phyloP scores from a whole-genome alignment of 1,140 invertebrate genomes.

The Halesus radiatus region DNA sequence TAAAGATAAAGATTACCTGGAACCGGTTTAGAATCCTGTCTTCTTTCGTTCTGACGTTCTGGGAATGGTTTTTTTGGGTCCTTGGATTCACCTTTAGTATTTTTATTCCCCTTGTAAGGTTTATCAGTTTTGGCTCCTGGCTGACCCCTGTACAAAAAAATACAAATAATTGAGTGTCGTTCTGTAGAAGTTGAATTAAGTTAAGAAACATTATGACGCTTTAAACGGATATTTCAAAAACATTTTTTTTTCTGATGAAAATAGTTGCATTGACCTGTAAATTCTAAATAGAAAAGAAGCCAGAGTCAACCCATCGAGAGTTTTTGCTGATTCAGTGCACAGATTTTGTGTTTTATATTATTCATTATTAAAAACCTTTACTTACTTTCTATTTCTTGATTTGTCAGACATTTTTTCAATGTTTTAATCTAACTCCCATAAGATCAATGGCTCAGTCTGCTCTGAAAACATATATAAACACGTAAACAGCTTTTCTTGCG shows the following conservation, averaged over 20 bases:
- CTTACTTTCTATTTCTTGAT: conserved; percentile 41
- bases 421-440: neutral
- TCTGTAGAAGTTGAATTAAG: too few species aligned
- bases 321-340: too few species aligned
- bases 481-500: neutral
- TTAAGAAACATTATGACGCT: too few species aligned
- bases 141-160: neutral
- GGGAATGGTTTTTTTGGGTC: neutral
- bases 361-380: neutral
- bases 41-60: neutral
- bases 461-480: neutral
- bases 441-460: too few species aligned
- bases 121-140: neutral
- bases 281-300: too few species aligned
- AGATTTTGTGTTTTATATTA: too few species aligned
- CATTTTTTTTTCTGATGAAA: too few species aligned
- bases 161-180: neutral
- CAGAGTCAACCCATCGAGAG: too few species aligned
- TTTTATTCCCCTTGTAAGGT: neutral
- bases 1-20: neutral
- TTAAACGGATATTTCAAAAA: too few species aligned
- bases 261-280: too few species aligned
- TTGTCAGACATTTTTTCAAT: conserved; percentile 37
- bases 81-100: conserved; percentile 7
- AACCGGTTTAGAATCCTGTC: neutral